Base-by-base conservation (phyloP, 1,140 invertebrate genomes). In the Aporrectodea caliginosa region DNA sequence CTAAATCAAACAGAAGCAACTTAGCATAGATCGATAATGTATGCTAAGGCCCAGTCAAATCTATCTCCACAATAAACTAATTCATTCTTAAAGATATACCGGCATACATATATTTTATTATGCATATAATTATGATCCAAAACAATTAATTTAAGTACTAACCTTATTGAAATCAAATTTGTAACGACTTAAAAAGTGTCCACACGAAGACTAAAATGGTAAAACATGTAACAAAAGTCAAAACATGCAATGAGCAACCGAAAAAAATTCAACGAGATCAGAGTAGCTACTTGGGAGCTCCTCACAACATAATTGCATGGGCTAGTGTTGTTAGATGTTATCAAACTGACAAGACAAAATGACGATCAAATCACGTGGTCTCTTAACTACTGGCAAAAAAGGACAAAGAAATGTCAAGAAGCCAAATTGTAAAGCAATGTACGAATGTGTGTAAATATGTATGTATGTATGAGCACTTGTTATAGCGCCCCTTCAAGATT, bases 141-240 rank as follows among this genome's bases (percentile, higher is more conserved):
- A 22, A 30, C 30, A 35, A n/a, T 43, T n/a, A 1, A 77, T 34
- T n/a, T 43, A n/a, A 74, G 79, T 27, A 84, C 80, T 79, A 90
- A 93, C 92, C 91, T 93, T 93, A 86, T 93, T 93, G 84, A 93
- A 93, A 85, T 93, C 90, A 88, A 93, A 93, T 33, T 91, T 90
- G 85, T 92, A 87, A 74, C 85, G 85, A 82, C 89, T 87, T 2
- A 93, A 85, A 86, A 94, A 94, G 78, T 91, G 89, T 1, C 93
- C 81, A 27, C 91, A 90, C 0, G 90, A 89, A 14, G 90, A 87
- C 88, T 93, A 77, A 69, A 82, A 80, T n/a, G 73, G 30, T 78
- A 73, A 80, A 69, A 16, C 27, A 14, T 33, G 1, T 29, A 79
- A n/a, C 27, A 29, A 27, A 35, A 69, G 12, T 35, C 68, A 35